These are phyloP conservation scores for Galleria mellonella DNA, from an alignment of 1,140 invertebrate genomes.

Conservation along the genomic window DNA sequence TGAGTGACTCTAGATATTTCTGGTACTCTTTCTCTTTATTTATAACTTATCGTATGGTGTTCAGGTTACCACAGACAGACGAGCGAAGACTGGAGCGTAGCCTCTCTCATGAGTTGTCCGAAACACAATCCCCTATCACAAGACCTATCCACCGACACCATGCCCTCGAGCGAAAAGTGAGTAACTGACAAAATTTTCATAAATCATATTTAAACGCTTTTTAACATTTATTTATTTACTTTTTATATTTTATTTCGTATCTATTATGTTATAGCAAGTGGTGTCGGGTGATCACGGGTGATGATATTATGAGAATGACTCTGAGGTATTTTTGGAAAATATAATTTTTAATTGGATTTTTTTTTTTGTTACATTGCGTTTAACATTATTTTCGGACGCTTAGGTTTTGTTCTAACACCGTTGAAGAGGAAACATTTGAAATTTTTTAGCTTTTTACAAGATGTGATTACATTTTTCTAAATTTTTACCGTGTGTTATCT, in stretches of 20 bases:
- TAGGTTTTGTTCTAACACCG: conserved; percentile 4
- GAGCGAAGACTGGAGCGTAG: conserved; percentile 72
- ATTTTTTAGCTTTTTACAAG: conserved; percentile 2
- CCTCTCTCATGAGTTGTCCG: conserved; percentile 57
- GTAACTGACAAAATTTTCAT: conserved; percentile 15
- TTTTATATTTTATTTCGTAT: conserved; percentile 9
- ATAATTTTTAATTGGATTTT: background rate
- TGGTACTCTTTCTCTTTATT: too few species aligned
- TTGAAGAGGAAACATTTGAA: background rate
- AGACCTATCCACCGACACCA: conserved; percentile 41
- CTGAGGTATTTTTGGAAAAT: conserved; percentile 55
- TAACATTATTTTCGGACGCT: conserved; percentile 6
- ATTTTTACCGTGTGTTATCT: conserved; percentile 13
- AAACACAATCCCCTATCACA: conserved; percentile 52
- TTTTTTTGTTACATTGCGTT: conserved; percentile 4
- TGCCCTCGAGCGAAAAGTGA: conserved; percentile 58
- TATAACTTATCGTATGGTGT: too few species aligned
- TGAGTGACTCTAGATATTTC: too few species aligned
- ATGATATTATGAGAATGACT: conserved; percentile 73
- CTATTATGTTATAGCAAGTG: conserved; percentile 54
- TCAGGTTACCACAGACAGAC: conserved; percentile 63
- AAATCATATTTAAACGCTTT: background rate
- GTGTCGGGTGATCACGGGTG: conserved; percentile 71
- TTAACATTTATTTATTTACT: background rate
- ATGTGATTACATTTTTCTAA: conserved; percentile 9